Evolutionary conservation across 2,888 invertebrate species (phyloP).

Genomic region (Meliscaeva auricollis): DNA sequence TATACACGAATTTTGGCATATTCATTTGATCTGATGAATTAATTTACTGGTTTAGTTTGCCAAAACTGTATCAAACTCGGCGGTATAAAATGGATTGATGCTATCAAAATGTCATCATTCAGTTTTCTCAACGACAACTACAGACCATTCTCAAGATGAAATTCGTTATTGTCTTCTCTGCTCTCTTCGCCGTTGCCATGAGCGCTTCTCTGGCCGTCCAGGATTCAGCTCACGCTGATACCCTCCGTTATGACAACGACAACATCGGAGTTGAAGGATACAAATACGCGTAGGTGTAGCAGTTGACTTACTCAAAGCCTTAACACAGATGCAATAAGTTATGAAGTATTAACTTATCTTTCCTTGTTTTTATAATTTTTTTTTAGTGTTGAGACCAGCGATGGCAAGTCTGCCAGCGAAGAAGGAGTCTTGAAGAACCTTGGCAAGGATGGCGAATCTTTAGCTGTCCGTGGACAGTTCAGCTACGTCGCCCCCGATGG

Average conservation of each 20-base stretch:
- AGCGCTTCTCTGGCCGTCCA: constrained; percentile 78
- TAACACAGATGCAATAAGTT: background rate
- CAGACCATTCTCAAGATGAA: constrained; percentile 79
- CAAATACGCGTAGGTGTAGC: constrained; percentile 85
- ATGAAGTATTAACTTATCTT: background rate
- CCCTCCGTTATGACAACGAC: constrained; percentile 85
- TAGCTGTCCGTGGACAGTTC: constrained; percentile 84
- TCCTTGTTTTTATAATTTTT: constrained; percentile 17
- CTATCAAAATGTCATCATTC: constrained; percentile 52
- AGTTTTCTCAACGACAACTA: constrained; percentile 52
- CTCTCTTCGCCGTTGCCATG: constrained; percentile 79
- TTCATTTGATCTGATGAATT: background rate
- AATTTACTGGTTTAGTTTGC: background rate
- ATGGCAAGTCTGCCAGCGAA: constrained; percentile 85
- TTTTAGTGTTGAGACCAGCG: constrained; percentile 85
- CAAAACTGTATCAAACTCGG: background rate
- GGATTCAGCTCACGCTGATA: constrained; percentile 84
- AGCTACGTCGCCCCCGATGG: constrained; percentile 80
- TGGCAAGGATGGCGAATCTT: constrained; percentile 84
- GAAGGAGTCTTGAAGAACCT: constrained; percentile 85
- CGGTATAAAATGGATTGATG: constrained; percentile 53
- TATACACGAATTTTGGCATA: background rate
- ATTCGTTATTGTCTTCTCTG: constrained; percentile 81
- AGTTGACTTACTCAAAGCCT: no score
- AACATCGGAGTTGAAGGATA: constrained; percentile 86